phyloP scores from a whole-genome alignment of 2,888 invertebrate genomes.

The Chrysomela aeneicollis region DNA sequence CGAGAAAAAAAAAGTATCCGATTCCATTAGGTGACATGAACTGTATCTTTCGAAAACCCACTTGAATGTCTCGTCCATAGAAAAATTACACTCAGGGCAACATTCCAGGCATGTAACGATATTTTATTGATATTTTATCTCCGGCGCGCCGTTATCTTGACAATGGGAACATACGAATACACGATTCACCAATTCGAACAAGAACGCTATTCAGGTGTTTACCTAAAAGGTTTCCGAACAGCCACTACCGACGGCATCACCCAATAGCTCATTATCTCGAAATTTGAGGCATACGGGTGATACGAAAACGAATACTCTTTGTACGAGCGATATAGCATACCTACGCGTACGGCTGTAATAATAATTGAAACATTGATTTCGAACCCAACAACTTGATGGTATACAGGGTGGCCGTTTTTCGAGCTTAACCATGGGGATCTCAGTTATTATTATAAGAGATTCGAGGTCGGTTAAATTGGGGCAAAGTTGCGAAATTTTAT shows the following conservation, averaged over 20 bases:
- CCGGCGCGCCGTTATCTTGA: not conserved
- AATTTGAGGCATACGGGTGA: not conserved
- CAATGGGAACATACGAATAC: not conserved
- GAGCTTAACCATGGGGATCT: too few relatives aligned
- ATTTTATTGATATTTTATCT: not conserved
- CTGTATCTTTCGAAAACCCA: constrained; percentile 3
- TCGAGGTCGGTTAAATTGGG: too few relatives aligned
- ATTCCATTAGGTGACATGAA: constrained; percentile 4
- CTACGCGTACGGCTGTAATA: too few relatives aligned
- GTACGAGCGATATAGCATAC: too few relatives aligned
- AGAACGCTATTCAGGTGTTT: constrained; percentile 1
- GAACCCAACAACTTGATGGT: too few relatives aligned
- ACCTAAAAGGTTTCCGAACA: constrained; percentile 2
- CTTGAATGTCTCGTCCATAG: not conserved
- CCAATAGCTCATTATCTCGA: constrained; percentile 2
- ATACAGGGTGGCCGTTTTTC: too few relatives aligned
- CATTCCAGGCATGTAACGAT: constrained; percentile 5
- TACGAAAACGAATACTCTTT: not conserved
- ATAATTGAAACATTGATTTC: too few relatives aligned
- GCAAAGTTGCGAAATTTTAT: too few relatives aligned
- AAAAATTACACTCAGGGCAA: not conserved
- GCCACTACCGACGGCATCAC: constrained; percentile 1
- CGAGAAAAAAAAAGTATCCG: not conserved
- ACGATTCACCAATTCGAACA: not conserved
- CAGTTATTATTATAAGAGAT: too few relatives aligned